Evolutionary conservation across 2,888 invertebrate species (phyloP).

Genomic region (Oscheius myriophilus): DNA sequence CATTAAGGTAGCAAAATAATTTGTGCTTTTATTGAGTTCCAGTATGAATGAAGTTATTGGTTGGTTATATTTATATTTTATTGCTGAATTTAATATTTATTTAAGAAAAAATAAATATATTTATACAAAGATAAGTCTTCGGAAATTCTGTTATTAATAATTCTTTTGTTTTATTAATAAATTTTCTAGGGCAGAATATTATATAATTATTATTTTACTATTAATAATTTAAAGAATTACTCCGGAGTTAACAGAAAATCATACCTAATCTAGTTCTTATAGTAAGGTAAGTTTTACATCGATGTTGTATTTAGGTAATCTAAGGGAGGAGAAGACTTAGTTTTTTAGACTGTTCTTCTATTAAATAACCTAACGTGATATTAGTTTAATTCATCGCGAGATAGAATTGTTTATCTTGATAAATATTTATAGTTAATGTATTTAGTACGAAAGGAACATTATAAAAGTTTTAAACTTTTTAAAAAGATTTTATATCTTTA

Average conservation of each 20-base stretch:
- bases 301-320: constrained; percentile 59
- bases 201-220: constrained; percentile 59
- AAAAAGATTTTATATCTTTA: constrained; percentile 51
- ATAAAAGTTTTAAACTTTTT: constrained; percentile 57
- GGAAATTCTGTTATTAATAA: constrained; percentile 57
- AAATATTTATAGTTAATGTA: constrained; percentile 49
- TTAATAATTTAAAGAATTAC: constrained; percentile 60
- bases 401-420: constrained; percentile 64
- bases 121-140: constrained; percentile 63
- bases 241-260: constrained; percentile 67
- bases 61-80: constrained; percentile 55
- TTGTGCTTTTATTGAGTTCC: constrained; percentile 84
- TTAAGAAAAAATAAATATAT: constrained; percentile 56
- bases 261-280: constrained; percentile 62
- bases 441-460: constrained; percentile 63
- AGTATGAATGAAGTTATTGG: constrained; percentile 78
- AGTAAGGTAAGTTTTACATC: constrained; percentile 61
- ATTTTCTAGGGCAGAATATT: constrained; percentile 63
- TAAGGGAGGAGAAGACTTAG: constrained; percentile 55
- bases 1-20: constrained; percentile 86
- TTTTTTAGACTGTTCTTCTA: constrained; percentile 61
- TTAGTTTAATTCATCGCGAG: constrained; percentile 65
- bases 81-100: constrained; percentile 54
- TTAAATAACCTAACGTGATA: constrained; percentile 61
- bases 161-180: constrained; percentile 36